Evolutionary conservation across 2,797 vertebrate genomes (phyloP).

Genomic region (Melanotaenia maccullochi): DNA sequence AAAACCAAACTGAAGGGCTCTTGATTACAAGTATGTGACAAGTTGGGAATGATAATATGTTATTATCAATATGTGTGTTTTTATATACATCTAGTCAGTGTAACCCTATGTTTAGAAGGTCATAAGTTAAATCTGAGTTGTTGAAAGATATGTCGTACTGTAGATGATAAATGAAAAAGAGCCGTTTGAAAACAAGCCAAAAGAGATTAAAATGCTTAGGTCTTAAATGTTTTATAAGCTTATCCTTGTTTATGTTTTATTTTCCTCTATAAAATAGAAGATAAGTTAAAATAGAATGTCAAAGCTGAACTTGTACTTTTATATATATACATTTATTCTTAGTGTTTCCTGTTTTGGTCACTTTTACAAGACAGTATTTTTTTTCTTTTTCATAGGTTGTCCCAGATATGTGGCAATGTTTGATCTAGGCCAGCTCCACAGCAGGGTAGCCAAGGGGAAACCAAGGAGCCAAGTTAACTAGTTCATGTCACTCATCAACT

Average conservation of each 20-base stretch:
- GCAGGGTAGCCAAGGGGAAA: constrained; percentile 72
- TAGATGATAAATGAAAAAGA: background rate
- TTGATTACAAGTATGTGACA: too few relatives aligned
- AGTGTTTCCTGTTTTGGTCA: constrained; percentile 45
- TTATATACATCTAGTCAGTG: background rate
- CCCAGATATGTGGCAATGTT: constrained; percentile 74
- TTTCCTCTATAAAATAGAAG: background rate
- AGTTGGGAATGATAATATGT: background rate
- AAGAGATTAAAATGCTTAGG: background rate
- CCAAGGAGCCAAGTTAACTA: constrained; percentile 77
- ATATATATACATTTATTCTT: background rate
- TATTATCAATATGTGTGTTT: background rate
- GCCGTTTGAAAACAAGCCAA: background rate
- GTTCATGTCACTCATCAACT: constrained; percentile 76
- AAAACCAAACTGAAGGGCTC: too few relatives aligned
- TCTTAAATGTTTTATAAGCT: background rate
- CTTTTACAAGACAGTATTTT: constrained; percentile 34
- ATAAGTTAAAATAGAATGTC: background rate
- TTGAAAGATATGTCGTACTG: background rate
- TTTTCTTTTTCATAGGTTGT: constrained; percentile 47
- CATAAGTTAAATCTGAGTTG: background rate
- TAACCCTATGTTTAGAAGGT: background rate
- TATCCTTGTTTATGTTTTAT: background rate
- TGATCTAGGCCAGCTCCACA: constrained; percentile 76
- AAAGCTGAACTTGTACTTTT: background rate